A percentile compares a stretch with the other conserved stretches of the same genome.
phyloP scores from a whole-genome alignment of 2,797 vertebrate genomes.

The Chaetophractus vellerosus region DNA sequence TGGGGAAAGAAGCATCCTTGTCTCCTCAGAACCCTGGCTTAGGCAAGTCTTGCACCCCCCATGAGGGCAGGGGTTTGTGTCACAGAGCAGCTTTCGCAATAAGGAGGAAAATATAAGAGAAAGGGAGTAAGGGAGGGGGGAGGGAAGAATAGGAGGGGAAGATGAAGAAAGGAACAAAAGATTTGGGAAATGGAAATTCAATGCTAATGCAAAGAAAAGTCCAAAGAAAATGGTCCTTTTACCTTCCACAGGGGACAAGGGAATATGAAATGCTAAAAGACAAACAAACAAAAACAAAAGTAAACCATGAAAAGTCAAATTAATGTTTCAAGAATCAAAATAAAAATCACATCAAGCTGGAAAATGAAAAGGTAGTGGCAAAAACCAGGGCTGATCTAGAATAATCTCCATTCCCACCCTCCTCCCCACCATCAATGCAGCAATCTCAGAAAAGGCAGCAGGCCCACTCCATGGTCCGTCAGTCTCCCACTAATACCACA shows the following conservation, averaged over 20 bases:
- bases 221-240: constrained; percentile 87
- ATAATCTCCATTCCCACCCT: neutral
- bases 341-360: constrained; percentile 77
- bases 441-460: neutral
- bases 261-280: constrained; percentile 96
- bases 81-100: constrained; percentile 12
- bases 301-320: constrained; percentile 87
- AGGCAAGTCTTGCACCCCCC: neutral
- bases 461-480: neutral
- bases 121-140: neutral
- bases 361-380: constrained; percentile 70
- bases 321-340: constrained; percentile 76
- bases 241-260: constrained; percentile 96
- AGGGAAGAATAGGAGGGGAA: neutral
- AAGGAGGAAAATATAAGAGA: neutral
- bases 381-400: constrained; percentile 11
- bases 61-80: too few relatives aligned
- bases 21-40: neutral
- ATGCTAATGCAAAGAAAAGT: constrained; percentile 77
- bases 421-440: neutral
- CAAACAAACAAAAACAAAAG: constrained; percentile 88
- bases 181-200: constrained; percentile 67
- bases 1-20: neutral
- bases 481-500: neutral
- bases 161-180: neutral